Base-by-base conservation (phyloP, 1,140 invertebrate species). In the Macrocentrus cingulum region DNA sequence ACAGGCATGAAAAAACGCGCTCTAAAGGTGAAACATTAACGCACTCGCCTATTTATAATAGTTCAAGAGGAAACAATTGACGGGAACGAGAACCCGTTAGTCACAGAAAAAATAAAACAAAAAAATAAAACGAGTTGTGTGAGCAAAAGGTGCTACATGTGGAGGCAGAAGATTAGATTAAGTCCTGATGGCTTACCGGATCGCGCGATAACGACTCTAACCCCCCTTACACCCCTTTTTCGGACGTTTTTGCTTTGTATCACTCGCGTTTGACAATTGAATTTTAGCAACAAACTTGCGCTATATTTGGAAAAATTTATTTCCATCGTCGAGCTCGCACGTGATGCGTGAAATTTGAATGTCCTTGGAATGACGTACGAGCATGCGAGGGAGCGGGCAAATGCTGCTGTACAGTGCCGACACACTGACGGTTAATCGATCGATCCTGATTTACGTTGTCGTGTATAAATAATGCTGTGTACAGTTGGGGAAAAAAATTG, bases 131-230 rank as follows among this genome's bases (percentile, higher is more conserved):
- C 22, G 20, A 41, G 29, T 13, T 16, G 16, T 16, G 41, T 18
- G 41, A 42, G 41, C 7, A 3, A 42, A 42, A 42, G 41, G 15
- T 34, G 22, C 13, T 16, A 32, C 39, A 56, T 18, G 29, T 5
- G 48, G 41, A 39, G 46, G 22, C 15, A 6, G 39, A n/a, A 53
- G 60, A 62, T 62, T 62, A 62, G 52, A 62, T 62, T 62, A 56
- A 59, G 52, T 56, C 52, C 36, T 13, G n/a, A n/a, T n/a, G 51
- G 50, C 56, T 59, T 58, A 53, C 60, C 51, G 23, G 51, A 55
- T 52, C 60, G 60, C 36, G 46, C 39, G 60, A 62, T 59, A 59
- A 59, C 34, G 48, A 61, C 50, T 29, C 23, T 49, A 19, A 20
- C n/a, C n/a, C n/a, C n/a, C n/a, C n/a, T n/a, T n/a, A n/a, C n/a